Evolutionary conservation across 2,888 invertebrate genomes (phyloP), one percentile per base, ranked within the genome.

Genomic region (Panzeria rudis): DNA sequence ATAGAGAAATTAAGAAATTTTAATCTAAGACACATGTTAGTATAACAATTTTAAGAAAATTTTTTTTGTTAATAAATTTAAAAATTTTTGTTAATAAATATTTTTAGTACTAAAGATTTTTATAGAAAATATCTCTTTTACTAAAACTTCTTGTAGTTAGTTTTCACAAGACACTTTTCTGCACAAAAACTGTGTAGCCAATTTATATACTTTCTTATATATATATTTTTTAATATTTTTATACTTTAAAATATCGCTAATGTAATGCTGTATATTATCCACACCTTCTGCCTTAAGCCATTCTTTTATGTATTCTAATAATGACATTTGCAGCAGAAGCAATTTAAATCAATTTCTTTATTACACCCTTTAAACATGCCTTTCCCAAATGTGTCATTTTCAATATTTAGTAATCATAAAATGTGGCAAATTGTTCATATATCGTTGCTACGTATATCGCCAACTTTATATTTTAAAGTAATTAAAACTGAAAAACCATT

Each of bases 401-500:
- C 41, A 54, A 68, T 75, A 75, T 50, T 68, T 59, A 71, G 20
- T 72, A 68, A 72, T 77, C 76, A 72, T 83, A 77, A 83, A 72
- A n/a, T 72, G 64, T 52, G 59, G 59, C 25, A 56, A 76, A 56
- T 44, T 17, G 50, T 50, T 32, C 35, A 47, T 69, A 76, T 71
- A 71, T 62, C 32, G 62, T 64, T 76, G 41, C 9, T 38, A 35
- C 4, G 29, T 32, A 64, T 69, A 44, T 82, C 44, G 32, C 62
- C 54, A 44, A 54, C 61, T 50, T 83, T 77, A 83, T 64, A 83
- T 77, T 83, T 76, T 64, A 83, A 83, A 83, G 83, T 83, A 85
- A 85, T 85, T 85, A 85, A 85, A 85, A 85, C 71, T 79, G 85
- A 85, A 85, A 82, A 79, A 64, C 82, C 75, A 85, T 85, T 85